Evolutionary conservation across 2,888 invertebrate genomes (phyloP).

Genomic region (Drosophila macrospina): DNA sequence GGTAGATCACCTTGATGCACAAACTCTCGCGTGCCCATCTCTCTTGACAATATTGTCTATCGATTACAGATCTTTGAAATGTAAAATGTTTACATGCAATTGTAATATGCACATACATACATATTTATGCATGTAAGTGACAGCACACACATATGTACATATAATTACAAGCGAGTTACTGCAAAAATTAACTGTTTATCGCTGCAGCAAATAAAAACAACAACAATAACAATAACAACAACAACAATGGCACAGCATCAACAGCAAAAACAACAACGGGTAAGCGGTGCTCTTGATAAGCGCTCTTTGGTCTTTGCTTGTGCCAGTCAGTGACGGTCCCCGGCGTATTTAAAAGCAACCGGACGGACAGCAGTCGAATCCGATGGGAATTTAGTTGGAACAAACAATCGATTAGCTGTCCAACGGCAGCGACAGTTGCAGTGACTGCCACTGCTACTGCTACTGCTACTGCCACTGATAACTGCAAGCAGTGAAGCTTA

Average conservation of each 20-base stretch:
- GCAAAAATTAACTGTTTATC: slow-evolving; percentile 43
- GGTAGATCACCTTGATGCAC: no score
- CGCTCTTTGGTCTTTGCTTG: slow-evolving; percentile 28
- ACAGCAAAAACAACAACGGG: not conserved
- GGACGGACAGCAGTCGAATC: slow-evolving; percentile 5
- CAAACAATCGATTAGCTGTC: slow-evolving; percentile 38
- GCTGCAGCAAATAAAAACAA: not conserved
- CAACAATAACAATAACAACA: slow-evolving; percentile 20
- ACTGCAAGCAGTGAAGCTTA: slow-evolving; percentile 7
- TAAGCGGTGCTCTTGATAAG: slow-evolving; percentile 44
- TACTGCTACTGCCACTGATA: slow-evolving; percentile 6
- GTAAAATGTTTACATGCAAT: not conserved
- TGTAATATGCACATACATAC: not conserved
- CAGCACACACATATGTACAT: not conserved
- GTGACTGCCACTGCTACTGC: slow-evolving; percentile 2
- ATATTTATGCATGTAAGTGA: not conserved
- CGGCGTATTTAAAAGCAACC: not conserved
- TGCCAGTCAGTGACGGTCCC: slow-evolving; percentile 45
- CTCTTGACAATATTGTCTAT: slow-evolving; percentile 18
- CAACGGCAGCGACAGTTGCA: slow-evolving; percentile 1
- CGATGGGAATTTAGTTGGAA: slow-evolving; percentile 28
- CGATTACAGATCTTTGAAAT: slow-evolving; percentile 25
- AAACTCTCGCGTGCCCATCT: slow-evolving; percentile 14
- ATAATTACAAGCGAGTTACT: not conserved
- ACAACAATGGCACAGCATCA: slow-evolving; percentile 5